These are phyloP conservation scores for Argopecten irradians DNA, from an alignment of 1,140 invertebrate species.

Conservation along the genomic window DNA sequence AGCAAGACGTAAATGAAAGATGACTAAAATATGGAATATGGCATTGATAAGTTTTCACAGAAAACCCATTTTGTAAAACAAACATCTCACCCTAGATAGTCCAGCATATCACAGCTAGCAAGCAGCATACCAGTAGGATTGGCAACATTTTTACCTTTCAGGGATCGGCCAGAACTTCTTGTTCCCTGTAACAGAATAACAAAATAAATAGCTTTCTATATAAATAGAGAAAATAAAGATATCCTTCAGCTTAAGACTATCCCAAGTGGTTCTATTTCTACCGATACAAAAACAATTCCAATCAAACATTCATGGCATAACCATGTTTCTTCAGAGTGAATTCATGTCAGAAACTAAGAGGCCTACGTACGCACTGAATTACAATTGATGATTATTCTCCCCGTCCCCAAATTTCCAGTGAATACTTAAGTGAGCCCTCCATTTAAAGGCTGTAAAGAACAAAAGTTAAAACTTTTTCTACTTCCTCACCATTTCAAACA, in stretches of 20 bases:
- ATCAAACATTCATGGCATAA: no score
- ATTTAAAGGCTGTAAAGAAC: background rate
- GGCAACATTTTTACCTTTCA: slow-evolving; percentile 97
- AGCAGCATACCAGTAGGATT: slow-evolving; percentile 99
- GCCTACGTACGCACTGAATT: no score
- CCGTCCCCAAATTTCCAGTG: no score
- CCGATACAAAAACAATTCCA: no score
- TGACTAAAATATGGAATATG: no score
- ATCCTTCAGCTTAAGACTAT: no score
- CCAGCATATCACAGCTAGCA: slow-evolving; percentile 94
- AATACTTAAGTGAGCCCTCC: background rate
- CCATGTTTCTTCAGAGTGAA: no score
- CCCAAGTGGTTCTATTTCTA: no score
- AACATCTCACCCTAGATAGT: slow-evolving; percentile 87
- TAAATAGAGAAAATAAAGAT: no score
- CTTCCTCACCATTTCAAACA: slow-evolving; percentile 93
- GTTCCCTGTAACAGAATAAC: slow-evolving; percentile 61
- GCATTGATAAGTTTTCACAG: background rate
- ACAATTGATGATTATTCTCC: no score
- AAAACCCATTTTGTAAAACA: background rate
- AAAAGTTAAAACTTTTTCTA: background rate
- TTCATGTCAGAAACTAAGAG: no score
- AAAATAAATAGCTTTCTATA: background rate
- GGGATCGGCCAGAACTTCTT: slow-evolving; percentile 68
- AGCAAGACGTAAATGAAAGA: no score